These are phyloP conservation scores for Cepaea hortensis DNA, from an alignment of 2,888 invertebrate species.

Conservation along the genomic window DNA sequence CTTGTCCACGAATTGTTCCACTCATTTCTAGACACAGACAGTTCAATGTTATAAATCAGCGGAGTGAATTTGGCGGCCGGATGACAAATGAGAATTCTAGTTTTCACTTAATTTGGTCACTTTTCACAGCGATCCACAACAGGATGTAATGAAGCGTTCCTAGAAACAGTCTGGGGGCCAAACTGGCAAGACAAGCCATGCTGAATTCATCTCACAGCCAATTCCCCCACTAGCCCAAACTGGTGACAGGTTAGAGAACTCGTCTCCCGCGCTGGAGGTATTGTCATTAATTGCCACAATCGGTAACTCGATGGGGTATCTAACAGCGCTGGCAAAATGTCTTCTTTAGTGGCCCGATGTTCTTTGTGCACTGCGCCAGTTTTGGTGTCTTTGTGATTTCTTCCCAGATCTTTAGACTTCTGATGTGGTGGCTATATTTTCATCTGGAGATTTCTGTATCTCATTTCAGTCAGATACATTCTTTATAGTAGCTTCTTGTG, in stretches of 20 bases:
- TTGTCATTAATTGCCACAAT: neutral
- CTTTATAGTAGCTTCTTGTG: too few species aligned
- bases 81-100: conserved; percentile 10
- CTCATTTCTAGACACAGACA: neutral
- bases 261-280: neutral
- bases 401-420: too few species aligned
- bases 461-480: too few species aligned
- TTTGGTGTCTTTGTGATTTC: too few species aligned
- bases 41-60: neutral
- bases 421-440: too few species aligned
- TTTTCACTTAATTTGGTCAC: conserved; percentile 22
- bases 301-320: neutral
- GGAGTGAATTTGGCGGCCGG: neutral
- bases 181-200: neutral
- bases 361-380: too few species aligned
- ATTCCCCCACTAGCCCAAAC: neutral
- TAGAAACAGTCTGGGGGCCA: neutral
- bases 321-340: too few species aligned
- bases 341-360: too few species aligned
- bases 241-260: neutral
- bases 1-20: neutral
- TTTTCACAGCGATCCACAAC: neutral
- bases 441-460: too few species aligned
- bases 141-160: conserved; percentile 1
- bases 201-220: neutral